Base-by-base conservation (phyloP, 2,113 vertebrate genomes). In the Ophiodon elongatus region DNA sequence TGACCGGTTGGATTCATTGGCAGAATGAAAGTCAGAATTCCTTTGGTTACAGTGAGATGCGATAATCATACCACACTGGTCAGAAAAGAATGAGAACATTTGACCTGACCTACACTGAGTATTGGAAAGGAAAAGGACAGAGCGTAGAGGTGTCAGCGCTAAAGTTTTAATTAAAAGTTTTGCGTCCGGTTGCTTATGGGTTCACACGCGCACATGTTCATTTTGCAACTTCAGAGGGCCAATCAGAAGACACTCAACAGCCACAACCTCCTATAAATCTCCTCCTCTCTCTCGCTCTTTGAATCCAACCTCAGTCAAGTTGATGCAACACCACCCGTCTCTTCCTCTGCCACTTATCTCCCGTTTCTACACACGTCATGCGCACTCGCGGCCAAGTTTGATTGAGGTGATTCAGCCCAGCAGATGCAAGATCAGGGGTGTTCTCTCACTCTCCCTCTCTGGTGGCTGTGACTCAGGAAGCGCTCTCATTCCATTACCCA, bases 401-500 rank as follows among this genome's bases (percentile, higher is more conserved):
- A 91, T 57, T 75, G 66, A 87, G 85, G 81, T 92, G 93, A 94
- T 89, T 93, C 91, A 92, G 68, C 84, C 73, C 35, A 73, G 69
- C 86, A 79, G 86, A 82, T 90, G 85, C 73, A 87, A 85, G 78
- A 92, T 43, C 37, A 84, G 83, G 72, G 79, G 76, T 78, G 83
- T 90, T 91, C 86, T 90, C 82, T 67, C 71, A 52, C 70, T 83
- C 78, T 85, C 71, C 43, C 50, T 89, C 89, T 86, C 78, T 47
- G 76, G 85, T 78, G 86, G 87, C 84, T 62, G 70, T 90, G 92
- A 94, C 89, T 94, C 88, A 94, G 86, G 88, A 88, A 81, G 59
- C 0, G 41, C 74, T 82, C 69, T 85, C 82, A 85, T 93, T 92
- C 85, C 91, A 92, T 92, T 93, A 94, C 90, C 87, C 83, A 91